A percentile compares a stretch with the other conserved stretches of the same genome.
These are phyloP conservation scores for Scaptomyza reducta DNA, from an alignment of 2,888 invertebrate genomes.

Conservation along the genomic window DNA sequence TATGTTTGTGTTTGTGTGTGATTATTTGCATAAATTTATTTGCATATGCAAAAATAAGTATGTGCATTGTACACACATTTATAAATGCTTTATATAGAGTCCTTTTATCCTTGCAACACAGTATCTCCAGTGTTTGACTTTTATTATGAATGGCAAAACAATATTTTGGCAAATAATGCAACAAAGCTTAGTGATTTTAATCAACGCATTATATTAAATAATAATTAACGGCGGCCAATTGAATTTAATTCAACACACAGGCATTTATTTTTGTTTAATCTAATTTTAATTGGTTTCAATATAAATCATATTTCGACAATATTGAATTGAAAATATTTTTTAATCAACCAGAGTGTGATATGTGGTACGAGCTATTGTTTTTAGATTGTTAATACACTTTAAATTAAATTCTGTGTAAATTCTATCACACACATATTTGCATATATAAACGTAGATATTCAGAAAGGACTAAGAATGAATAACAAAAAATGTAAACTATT, in stretches of 20 bases:
- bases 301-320: background rate
- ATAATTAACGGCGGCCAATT: background rate
- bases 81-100: no score
- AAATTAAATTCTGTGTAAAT: no score
- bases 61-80: background rate
- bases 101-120: background rate
- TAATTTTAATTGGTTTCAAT: background rate
- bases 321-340: no score
- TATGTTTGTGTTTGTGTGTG: background rate
- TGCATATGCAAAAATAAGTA: background rate
- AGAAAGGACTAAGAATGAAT: no score
- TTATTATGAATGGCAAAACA: background rate
- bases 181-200: background rate
- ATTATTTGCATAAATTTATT: constrained; percentile 5
- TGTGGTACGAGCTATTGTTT: no score
- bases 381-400: no score
- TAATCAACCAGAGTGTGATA: background rate
- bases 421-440: no score
- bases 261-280: background rate
- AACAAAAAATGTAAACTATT: no score
- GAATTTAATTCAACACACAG: background rate
- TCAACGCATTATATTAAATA: background rate
- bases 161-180: background rate
- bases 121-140: background rate
- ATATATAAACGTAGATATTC: no score